phyloP scores from a whole-genome alignment of 2,113 vertebrate genomes.

The Muntiacus muntjak region DNA sequence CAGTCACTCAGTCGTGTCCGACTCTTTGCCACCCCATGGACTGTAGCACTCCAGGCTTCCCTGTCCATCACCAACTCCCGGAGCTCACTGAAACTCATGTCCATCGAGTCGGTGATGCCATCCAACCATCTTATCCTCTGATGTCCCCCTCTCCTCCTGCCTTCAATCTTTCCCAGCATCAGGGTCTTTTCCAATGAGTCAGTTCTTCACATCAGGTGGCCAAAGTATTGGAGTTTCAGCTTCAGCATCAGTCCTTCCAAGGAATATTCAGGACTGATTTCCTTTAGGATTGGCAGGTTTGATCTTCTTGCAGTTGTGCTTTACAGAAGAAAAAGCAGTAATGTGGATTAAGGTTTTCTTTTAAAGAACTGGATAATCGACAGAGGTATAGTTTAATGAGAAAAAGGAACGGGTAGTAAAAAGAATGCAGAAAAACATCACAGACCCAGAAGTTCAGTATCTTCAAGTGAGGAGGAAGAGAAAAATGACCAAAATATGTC shows the following conservation, averaged over 20 bases:
- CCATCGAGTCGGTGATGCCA: background rate
- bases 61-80: background rate
- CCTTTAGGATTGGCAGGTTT: background rate
- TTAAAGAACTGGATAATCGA: background rate
- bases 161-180: background rate
- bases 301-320: background rate
- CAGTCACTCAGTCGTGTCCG: background rate
- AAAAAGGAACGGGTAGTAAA: background rate
- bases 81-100: background rate
- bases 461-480: background rate
- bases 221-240: background rate
- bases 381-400: background rate
- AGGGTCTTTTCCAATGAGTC: background rate
- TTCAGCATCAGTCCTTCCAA: background rate
- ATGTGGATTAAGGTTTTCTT: background rate
- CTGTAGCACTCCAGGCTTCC: background rate
- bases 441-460: background rate
- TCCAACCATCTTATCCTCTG: background rate
- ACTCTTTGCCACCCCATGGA: background rate
- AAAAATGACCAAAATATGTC: background rate
- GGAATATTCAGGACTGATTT: background rate
- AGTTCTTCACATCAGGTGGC: background rate
- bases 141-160: background rate
- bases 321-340: background rate
- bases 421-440: background rate